phyloP scores from a whole-genome alignment of 2,113 vertebrate genomes.

The Rhinopomastus cyanomelas region DNA sequence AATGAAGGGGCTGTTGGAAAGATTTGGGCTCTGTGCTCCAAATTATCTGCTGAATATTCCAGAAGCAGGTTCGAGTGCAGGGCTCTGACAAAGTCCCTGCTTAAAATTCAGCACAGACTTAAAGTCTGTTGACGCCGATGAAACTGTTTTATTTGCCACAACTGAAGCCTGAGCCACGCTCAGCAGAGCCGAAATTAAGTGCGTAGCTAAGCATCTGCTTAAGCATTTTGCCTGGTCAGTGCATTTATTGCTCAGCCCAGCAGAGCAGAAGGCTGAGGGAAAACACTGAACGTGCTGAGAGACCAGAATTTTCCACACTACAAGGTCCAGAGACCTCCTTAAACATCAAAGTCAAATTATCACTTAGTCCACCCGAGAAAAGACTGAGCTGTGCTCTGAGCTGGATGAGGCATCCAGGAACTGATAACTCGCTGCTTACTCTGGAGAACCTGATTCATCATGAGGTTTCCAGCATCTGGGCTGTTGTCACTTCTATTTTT shows the following conservation, averaged over 20 bases:
- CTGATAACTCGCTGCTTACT: neutral
- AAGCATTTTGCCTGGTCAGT: neutral
- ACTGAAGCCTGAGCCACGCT: neutral
- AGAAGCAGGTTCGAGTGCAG: conserved; percentile 30
- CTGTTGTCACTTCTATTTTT: neutral
- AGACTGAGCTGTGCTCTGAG: neutral
- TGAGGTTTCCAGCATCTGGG: conserved; percentile 12
- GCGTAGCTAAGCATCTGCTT: neutral
- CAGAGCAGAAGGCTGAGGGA: neutral
- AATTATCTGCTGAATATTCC: neutral
- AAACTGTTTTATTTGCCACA: neutral
- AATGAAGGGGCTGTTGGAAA: conserved; percentile 39
- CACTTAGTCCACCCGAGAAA: neutral
- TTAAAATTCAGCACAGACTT: conserved; percentile 20
- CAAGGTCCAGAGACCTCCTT: neutral
- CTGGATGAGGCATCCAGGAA: conserved; percentile 7
- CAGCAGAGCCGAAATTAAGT: neutral
- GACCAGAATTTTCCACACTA: neutral
- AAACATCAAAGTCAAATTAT: neutral
- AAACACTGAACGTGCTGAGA: neutral
- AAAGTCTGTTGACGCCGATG: neutral
- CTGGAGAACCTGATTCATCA: conserved; percentile 15
- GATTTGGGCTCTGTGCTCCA: neutral
- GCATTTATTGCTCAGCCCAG: neutral
- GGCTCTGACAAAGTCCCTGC: neutral